Evolutionary conservation across 2,888 invertebrate genomes (phyloP).

Genomic region (Cheilosia urbana): DNA sequence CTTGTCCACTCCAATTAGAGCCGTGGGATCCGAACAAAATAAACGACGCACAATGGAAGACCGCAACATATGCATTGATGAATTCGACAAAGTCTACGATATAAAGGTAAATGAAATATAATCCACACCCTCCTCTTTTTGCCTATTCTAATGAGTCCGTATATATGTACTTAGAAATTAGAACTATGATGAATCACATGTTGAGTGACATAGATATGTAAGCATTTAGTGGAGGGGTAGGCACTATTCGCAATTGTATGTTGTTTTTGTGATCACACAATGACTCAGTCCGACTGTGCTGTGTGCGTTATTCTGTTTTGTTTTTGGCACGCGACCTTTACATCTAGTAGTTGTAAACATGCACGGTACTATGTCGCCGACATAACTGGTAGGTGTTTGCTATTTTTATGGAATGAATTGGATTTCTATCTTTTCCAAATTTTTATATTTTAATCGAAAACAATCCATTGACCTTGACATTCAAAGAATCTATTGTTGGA

Average conservation of each 20-base stretch:
- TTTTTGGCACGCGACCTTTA: slow-evolving; percentile 61
- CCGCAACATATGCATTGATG: slow-evolving; percentile 92
- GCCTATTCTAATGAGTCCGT: slow-evolving; percentile 12
- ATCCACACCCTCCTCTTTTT: slow-evolving; percentile 1
- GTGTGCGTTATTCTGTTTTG: slow-evolving; percentile 34
- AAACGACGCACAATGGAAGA: slow-evolving; percentile 96
- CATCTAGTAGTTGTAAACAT: background rate
- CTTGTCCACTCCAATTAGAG: slow-evolving; percentile 83
- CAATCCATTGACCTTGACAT: no score
- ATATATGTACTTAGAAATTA: slow-evolving; percentile 1
- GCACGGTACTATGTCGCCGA: background rate
- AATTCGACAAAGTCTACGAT: slow-evolving; percentile 92
- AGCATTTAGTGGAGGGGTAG: slow-evolving; percentile 12
- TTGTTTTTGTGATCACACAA: slow-evolving; percentile 11
- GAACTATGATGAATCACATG: slow-evolving; percentile 57
- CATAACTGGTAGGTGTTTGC: slow-evolving; percentile 13
- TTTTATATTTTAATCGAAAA: no score
- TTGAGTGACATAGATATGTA: slow-evolving; percentile 51
- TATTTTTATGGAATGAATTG: background rate
- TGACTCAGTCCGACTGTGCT: slow-evolving; percentile 54
- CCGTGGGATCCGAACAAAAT: slow-evolving; percentile 91
- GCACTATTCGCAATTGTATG: background rate
- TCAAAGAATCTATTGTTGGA: no score
- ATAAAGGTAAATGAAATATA: slow-evolving; percentile 84
- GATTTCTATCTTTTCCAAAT: no score